These are phyloP conservation scores for Creontiades dilutus DNA, from an alignment of 2,888 invertebrate genomes.

Conservation along the genomic window DNA sequence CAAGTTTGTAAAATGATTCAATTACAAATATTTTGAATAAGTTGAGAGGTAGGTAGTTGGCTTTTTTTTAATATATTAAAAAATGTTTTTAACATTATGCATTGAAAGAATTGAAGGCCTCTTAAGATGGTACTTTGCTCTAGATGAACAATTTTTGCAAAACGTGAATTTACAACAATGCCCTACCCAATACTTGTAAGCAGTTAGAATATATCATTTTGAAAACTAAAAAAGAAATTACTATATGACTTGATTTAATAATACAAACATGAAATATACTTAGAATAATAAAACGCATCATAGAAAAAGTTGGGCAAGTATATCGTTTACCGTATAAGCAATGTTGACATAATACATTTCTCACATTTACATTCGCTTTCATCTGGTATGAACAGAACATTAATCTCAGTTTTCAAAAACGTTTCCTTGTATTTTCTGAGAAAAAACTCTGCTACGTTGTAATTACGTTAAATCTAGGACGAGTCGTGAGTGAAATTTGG, in stretches of 20 bases:
- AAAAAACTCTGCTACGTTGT: slow-evolving; percentile 2
- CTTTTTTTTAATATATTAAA: neutral
- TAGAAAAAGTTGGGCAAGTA: neutral
- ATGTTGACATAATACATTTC: neutral
- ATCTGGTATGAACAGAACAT: neutral
- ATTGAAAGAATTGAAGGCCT: neutral
- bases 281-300: neutral
- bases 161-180: neutral
- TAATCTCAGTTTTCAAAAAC: slow-evolving; percentile 1
- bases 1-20: too few species aligned
- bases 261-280: neutral
- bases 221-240: neutral
- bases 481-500: too few species aligned
- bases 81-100: neutral
- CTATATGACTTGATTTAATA: neutral
- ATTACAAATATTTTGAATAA: neutral
- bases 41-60: slow-evolving; percentile 25
- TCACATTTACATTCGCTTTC: neutral
- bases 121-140: neutral
- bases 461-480: neutral
- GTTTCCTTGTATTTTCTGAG: neutral
- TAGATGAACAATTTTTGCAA: neutral
- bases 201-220: slow-evolving; percentile 48
- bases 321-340: neutral
- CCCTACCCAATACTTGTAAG: slow-evolving; percentile 51